phyloP scores from a whole-genome alignment of 2,888 invertebrate species.

The Amiota minor region DNA sequence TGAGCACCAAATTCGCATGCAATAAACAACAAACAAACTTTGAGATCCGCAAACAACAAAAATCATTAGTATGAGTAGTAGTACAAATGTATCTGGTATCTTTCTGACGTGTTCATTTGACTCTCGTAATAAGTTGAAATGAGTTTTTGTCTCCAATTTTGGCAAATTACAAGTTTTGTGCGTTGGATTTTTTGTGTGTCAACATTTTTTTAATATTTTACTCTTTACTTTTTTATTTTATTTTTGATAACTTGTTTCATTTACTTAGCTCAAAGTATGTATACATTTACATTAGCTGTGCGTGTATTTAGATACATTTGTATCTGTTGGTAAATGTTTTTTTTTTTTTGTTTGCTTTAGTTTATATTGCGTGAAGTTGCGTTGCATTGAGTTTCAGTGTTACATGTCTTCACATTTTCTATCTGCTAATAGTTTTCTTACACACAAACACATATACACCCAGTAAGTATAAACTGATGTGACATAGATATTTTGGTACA shows the following conservation, averaged over 20 bases:
- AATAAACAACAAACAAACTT: conserved; percentile 29
- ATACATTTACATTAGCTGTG: too few relatives aligned
- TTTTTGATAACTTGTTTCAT: not conserved
- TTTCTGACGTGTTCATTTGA: not conserved
- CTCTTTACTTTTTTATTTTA: conserved; percentile 27
- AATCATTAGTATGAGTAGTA: not conserved
- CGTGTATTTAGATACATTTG: not conserved
- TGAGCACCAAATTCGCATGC: conserved; percentile 41
- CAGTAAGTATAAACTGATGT: not conserved
- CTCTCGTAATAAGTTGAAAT: conserved; percentile 28
- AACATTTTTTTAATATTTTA: conserved; percentile 1
- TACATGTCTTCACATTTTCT: conserved; percentile 11
- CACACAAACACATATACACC: not conserved
- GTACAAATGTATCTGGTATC: conserved; percentile 40
- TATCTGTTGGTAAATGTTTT: too few relatives aligned
- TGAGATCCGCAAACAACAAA: conserved; percentile 31
- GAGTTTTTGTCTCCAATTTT: conserved; percentile 53
- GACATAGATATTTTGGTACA: not conserved
- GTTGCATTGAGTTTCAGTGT: conserved; percentile 6
- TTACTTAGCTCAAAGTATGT: not conserved
- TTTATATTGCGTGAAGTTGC: too few relatives aligned
- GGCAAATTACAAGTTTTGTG: conserved; percentile 55
- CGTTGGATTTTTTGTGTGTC: conserved; percentile 40
- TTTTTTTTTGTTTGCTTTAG: too few relatives aligned
- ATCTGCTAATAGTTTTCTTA: not conserved